These are phyloP conservation scores for Vidua macroura DNA, from an alignment of 2,113 vertebrate genomes.

Conservation along the genomic window DNA sequence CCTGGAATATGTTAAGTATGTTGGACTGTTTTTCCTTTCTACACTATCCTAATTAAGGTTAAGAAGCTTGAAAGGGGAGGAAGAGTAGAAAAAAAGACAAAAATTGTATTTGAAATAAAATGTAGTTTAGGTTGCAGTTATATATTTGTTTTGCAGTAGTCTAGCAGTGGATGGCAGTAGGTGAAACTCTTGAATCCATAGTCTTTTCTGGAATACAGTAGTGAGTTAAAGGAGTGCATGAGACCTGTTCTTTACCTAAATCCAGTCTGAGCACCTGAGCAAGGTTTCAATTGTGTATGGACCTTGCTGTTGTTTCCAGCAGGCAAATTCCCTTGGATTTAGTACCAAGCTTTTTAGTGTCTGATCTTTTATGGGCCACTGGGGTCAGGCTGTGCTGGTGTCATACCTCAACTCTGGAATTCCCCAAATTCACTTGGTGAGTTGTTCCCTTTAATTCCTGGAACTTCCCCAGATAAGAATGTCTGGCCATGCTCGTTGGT, in stretches of 20 bases:
- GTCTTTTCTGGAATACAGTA: not conserved
- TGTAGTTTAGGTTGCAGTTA: not conserved
- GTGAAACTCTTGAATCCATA: not conserved
- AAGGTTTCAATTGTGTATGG: not conserved
- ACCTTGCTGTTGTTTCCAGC: not conserved
- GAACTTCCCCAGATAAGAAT: not conserved
- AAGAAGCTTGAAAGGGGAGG: not conserved
- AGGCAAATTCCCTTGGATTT: not conserved
- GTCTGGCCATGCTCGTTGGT: not conserved
- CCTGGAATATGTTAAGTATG: constrained; percentile 86
- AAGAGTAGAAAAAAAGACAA: not conserved
- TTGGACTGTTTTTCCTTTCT: not conserved
- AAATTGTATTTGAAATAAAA: not conserved
- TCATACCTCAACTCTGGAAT: not conserved
- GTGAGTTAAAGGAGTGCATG: not conserved
- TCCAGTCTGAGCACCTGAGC: not conserved
- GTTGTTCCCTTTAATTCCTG: not conserved
- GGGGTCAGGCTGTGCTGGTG: not conserved
- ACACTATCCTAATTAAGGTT: not conserved
- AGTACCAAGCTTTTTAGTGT: not conserved
- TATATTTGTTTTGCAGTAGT: not conserved
- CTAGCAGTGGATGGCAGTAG: not conserved
- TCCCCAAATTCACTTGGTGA: not conserved
- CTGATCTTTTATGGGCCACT: not conserved
- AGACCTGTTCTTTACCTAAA: not conserved